Evolutionary conservation across 2,797 vertebrate genomes (phyloP).

Genomic region (Catamblyrhynchus diadema): DNA sequence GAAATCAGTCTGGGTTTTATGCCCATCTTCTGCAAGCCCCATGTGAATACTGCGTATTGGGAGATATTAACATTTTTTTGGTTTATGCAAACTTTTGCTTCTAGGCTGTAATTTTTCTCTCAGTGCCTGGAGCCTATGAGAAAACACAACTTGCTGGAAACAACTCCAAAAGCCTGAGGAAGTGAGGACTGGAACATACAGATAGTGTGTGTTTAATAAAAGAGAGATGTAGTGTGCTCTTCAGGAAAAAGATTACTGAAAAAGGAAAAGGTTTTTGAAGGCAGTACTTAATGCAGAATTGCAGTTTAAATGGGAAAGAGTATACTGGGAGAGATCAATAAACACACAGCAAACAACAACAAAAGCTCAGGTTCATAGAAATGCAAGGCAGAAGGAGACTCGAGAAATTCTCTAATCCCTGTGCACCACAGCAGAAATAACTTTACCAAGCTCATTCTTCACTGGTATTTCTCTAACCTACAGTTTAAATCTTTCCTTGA

Average conservation of each 20-base stretch:
- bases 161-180: not conserved
- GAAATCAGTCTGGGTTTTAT: not conserved
- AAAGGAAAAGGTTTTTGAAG: not conserved
- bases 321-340: not conserved
- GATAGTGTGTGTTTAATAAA: not conserved
- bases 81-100: not conserved
- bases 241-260: not conserved
- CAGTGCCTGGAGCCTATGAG: not conserved
- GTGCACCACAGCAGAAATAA: not conserved
- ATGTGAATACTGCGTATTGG: not conserved
- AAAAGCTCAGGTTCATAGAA: not conserved
- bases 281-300: not conserved
- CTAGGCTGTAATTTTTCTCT: slow-evolving; percentile 9
- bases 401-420: not conserved
- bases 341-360: not conserved
- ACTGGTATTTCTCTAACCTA: not conserved
- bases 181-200: not conserved
- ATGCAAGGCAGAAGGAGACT: not conserved
- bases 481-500: not conserved
- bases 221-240: not conserved
- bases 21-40: not conserved
- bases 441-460: not conserved
- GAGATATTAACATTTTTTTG: not conserved
- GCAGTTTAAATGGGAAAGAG: not conserved
- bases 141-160: slow-evolving; percentile 3